Base-by-base conservation (phyloP, 2,797 vertebrate species). In the Oreochromis grahami region DNA sequence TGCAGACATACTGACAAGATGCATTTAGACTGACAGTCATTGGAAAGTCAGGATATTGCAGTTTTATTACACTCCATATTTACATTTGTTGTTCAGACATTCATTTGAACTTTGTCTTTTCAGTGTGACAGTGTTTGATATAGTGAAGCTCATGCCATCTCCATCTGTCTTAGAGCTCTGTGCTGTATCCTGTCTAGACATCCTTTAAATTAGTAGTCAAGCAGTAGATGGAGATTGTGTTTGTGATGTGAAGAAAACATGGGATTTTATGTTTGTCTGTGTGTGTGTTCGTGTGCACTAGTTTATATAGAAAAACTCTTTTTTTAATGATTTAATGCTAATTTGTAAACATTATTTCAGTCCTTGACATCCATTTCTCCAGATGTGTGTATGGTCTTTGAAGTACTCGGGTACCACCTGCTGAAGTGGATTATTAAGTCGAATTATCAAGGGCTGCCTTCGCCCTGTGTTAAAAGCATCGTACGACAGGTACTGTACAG, bases 391-490 rank as follows among this genome's bases (percentile, higher is more conserved):
- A 99, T 99, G 98, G 98, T 99, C 53, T 99, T 99, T 94, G 98
- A 99, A 95, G 98, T 99, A 77, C 94, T 99, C 80, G 98, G 98
- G 1, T 98, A 99, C 92, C 98, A 99, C 93, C 96, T 99, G 8
- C 96, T 99, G 34, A 99, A 99, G 91, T 99, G 98, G 98, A 99
- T 99, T 94, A 99, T 99, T 93, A 99, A 99, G 88, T 99, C 98
- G 5, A 99, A 99, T 93, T 99, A 99, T 92, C 98, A 99, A 94
- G 98, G 98, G 17, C 96, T 99, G 86, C 98, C 98, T 0, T 94
- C 97, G 19, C 96, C 97, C 52, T 98, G 98, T 88, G 98, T 99
- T 77, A 99, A 98, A 95, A 98, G 96, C 96, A 99, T 99, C 86
- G 98, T 99, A 89, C 94, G 94, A 60, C 98, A 99, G 96, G 98